Base-by-base conservation (phyloP, 1,140 invertebrate species). In the Orussus abietinus region DNA sequence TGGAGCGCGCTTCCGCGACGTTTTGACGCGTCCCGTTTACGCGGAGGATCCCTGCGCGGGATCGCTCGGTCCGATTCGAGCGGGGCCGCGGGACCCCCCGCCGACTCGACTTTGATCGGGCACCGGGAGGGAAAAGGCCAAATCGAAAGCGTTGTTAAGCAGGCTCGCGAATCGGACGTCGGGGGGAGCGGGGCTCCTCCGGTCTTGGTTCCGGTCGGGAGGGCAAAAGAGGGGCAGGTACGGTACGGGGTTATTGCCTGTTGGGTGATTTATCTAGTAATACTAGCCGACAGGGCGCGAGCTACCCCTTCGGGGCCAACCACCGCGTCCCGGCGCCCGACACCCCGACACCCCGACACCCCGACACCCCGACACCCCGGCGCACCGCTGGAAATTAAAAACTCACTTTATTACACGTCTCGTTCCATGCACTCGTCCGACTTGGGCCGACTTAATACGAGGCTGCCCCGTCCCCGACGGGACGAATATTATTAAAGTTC, bases 261-360 rank as follows among this genome's bases (percentile, higher is more conserved):
- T 71, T 70, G 63, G 68, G 66, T 71, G 69, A 71, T 71, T 72
- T 72, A 72, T 72, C 69, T 72, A 72, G 69, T 71, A 72, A 72
- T 72, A 72, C 68, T 72, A 61, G 66, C 60, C 65, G 69, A 69
- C 69, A 69, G 69, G 65, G 62, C 63, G 61, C 64, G 63, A 62
- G 62, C 59, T 53, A 59, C 60, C 62, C 59, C 64, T 59, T 64
- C 58, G 53, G 55, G 53, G 56, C 58, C 56, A 56, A 62, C 59
- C 57, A 45, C 57, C 61, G 62, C 52, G n/a, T n/a, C n/a, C n/a
- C n/a, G n/a, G n/a, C n/a, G n/a, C n/a, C n/a, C n/a, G n/a, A n/a
- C n/a, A n/a, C n/a, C n/a, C n/a, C n/a, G n/a, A n/a, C n/a, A n/a
- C n/a, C n/a, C n/a, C n/a, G n/a, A n/a, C n/a, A n/a, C n/a, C n/a